Percentiles rank a stretch among this genome's conserved stretches.
phyloP scores from a whole-genome alignment of 2,113 vertebrate genomes.

The Talpa occidentalis region DNA sequence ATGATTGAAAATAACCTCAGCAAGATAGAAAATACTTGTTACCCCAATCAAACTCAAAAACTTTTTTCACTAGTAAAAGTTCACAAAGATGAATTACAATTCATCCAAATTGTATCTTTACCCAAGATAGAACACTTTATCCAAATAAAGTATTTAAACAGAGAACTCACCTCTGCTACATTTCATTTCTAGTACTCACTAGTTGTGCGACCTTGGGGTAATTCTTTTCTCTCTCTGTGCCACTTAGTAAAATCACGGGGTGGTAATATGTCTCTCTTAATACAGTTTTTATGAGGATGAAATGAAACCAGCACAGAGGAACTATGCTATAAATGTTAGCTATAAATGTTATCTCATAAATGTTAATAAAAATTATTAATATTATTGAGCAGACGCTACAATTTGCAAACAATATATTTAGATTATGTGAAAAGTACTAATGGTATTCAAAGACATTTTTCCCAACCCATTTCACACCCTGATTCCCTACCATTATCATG shows the following conservation, averaged over 20 bases:
- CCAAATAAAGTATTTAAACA: background rate
- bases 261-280: background rate
- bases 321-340: background rate
- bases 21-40: background rate
- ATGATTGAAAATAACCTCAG: constrained; percentile 16
- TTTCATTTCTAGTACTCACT: background rate
- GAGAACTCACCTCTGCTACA: background rate
- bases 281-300: background rate
- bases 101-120: background rate
- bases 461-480: background rate
- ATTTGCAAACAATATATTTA: constrained; percentile 12
- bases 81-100: background rate
- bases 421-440: background rate
- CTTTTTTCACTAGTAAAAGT: background rate
- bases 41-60: background rate
- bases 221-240: background rate
- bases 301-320: background rate
- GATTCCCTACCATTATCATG: background rate
- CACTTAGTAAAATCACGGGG: background rate
- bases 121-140: too few relatives aligned
- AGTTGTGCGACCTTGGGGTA: background rate
- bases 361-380: background rate
- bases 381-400: background rate
- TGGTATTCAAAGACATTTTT: background rate
- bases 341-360: background rate